These are phyloP conservation scores for Ophiothrix spiculata DNA, from an alignment of 35 echinoderm and acorn worm genomes.

Conservation along the genomic window DNA sequence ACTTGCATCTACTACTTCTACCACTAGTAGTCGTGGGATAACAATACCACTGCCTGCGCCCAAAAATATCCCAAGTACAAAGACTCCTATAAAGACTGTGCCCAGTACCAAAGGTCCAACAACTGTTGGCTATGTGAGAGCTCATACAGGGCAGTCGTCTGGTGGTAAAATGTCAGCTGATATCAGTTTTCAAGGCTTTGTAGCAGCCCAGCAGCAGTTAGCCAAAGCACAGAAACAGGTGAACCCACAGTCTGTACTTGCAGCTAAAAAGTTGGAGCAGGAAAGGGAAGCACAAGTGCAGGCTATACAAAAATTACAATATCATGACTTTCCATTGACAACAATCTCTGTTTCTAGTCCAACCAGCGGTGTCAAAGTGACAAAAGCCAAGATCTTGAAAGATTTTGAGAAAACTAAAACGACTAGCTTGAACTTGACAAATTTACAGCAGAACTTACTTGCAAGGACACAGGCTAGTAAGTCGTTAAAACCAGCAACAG, in stretches of 20 bases:
- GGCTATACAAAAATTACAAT: conserved; percentile 97
- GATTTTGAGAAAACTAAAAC: conserved; percentile 67
- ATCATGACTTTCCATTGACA: conserved; percentile 97
- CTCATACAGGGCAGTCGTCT: neutral
- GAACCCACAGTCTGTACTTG: neutral
- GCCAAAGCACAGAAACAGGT: neutral
- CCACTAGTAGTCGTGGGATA: neutral
- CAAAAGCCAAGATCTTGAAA: conserved; percentile 92
- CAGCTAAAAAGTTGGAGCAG: conserved; percentile 15
- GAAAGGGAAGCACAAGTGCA: conserved; percentile 71
- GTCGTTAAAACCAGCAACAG: neutral
- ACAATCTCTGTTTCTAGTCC: conserved; percentile 70
- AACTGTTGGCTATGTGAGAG: neutral
- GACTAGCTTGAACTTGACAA: conserved; percentile 25
- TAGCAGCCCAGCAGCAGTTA: conserved; percentile 59
- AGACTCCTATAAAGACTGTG: neutral
- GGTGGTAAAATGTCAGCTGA: conserved; percentile 42
- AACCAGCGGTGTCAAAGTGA: conserved; percentile 33
- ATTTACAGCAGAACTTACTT: neutral
- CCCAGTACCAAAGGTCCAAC: neutral
- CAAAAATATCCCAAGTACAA: neutral
- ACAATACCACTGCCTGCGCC: neutral
- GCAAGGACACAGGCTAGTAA: neutral
- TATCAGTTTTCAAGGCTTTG: conserved; percentile 39
- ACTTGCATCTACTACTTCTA: neutral